phyloP scores from a whole-genome alignment of 2,888 invertebrate genomes.

The Danaus chrysippus region DNA sequence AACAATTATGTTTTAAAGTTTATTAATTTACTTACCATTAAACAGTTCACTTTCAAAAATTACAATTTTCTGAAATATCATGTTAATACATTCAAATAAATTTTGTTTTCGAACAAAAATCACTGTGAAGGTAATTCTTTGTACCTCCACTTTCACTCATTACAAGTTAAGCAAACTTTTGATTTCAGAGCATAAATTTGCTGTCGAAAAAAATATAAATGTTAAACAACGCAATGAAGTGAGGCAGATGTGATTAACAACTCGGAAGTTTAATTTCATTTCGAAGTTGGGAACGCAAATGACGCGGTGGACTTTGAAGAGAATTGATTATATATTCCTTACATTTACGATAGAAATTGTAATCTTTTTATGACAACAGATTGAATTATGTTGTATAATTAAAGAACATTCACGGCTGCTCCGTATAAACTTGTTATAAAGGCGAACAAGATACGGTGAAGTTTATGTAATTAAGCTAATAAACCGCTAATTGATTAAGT shows the following conservation, averaged over 20 bases:
- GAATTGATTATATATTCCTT: constrained; percentile 50
- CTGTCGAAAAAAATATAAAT: constrained; percentile 19
- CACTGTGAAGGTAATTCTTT: neutral
- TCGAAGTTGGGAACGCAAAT: constrained; percentile 50
- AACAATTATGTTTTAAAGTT: constrained; percentile 3
- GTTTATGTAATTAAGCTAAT: neutral
- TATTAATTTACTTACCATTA: neutral
- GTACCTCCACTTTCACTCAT: constrained; percentile 10
- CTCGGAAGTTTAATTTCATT: constrained; percentile 45
- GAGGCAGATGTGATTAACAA: constrained; percentile 28
- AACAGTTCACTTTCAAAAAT: no score
- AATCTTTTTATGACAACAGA: constrained; percentile 8
- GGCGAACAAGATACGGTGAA: constrained; percentile 4
- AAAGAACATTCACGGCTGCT: neutral
- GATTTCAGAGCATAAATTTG: constrained; percentile 13
- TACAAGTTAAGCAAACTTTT: constrained; percentile 8
- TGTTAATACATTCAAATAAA: no score
- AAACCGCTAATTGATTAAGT: constrained; percentile 6
- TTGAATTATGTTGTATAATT: neutral
- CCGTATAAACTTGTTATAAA: neutral
- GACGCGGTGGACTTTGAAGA: constrained; percentile 41
- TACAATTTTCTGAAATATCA: no score
- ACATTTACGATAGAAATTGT: constrained; percentile 39
- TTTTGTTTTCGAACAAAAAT: constrained; percentile 6
- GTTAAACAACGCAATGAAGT: constrained; percentile 22